phyloP scores from a whole-genome alignment of 2,888 invertebrate genomes.

The Luffia ferchaultella region DNA sequence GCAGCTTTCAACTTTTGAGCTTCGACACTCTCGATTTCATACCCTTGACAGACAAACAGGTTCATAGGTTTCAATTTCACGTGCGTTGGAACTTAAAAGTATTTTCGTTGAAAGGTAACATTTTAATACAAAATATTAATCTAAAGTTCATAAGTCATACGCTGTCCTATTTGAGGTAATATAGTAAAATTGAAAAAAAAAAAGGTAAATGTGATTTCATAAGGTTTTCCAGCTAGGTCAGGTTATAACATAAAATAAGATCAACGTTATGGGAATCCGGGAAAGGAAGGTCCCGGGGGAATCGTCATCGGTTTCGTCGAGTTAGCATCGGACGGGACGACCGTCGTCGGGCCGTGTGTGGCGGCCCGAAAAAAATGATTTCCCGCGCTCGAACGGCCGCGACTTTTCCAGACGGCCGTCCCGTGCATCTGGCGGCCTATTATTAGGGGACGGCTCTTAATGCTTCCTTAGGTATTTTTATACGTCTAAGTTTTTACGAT shows the following conservation, averaged over 20 bases:
- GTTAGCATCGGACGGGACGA: constrained; percentile 26
- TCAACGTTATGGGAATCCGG: not conserved
- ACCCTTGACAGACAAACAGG: no score
- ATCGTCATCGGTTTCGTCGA: constrained; percentile 34
- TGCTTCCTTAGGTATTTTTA: constrained; percentile 63
- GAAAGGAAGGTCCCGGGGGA: not conserved
- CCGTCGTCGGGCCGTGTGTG: constrained; percentile 48
- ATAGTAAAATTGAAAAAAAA: no score
- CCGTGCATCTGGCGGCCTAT: constrained; percentile 64
- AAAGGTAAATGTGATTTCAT: not conserved
- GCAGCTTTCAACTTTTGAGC: no score
- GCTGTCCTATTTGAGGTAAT: no score
- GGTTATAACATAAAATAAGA: not conserved
- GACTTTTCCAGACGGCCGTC: constrained; percentile 62
- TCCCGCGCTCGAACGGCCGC: constrained; percentile 59
- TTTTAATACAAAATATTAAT: no score
- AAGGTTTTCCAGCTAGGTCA: not conserved
- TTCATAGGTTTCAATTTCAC: no score
- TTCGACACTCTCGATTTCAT: no score
- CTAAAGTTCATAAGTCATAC: no score
- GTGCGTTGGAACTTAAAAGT: no score
- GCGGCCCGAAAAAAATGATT: constrained; percentile 66
- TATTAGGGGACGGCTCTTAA: constrained; percentile 63
- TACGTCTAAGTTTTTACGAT: constrained; percentile 62
- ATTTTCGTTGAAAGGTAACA: no score